phyloP scores from a whole-genome alignment of 1,140 invertebrate species.

The Cotesia typhae region DNA sequence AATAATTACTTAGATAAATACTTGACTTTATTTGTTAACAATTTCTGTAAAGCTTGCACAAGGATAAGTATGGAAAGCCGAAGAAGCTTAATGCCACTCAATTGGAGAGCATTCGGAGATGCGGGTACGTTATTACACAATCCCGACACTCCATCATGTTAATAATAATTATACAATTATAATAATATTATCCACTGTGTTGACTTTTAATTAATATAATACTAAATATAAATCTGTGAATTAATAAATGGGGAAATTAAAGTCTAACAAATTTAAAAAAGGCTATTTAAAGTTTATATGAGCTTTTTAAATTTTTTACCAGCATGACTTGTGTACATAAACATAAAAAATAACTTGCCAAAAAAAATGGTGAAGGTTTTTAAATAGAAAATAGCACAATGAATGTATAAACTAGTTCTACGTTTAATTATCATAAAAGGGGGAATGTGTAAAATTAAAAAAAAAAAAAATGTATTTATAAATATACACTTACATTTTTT shows the following conservation, averaged over 20 bases:
- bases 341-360: no score
- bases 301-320: no score
- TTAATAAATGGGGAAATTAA: neutral
- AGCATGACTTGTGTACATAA: no score
- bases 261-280: no score
- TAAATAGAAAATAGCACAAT: no score
- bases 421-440: no score
- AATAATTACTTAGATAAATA: no score
- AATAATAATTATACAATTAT: constrained; percentile 23
- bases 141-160: constrained; percentile 47
- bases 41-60: constrained; percentile 83
- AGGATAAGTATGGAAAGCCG: constrained; percentile 87
- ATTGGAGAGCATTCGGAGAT: constrained; percentile 84
- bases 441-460: neutral
- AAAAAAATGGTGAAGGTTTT: no score
- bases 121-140: constrained; percentile 77
- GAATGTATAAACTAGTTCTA: no score
- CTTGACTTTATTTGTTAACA: constrained; percentile 24
- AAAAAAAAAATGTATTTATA: neutral
- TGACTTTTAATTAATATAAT: constrained; percentile 15
- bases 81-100: constrained; percentile 86
- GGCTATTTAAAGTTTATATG: no score
- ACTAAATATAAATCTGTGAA: constrained; percentile 18
- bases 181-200: constrained; percentile 23
- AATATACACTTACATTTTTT: constrained; percentile 10